A percentile compares a stretch with the other conserved stretches of the same genome.
These are phyloP conservation scores for Anthonomus grandis DNA, from an alignment of 1,140 invertebrate genomes.

Conservation along the genomic window DNA sequence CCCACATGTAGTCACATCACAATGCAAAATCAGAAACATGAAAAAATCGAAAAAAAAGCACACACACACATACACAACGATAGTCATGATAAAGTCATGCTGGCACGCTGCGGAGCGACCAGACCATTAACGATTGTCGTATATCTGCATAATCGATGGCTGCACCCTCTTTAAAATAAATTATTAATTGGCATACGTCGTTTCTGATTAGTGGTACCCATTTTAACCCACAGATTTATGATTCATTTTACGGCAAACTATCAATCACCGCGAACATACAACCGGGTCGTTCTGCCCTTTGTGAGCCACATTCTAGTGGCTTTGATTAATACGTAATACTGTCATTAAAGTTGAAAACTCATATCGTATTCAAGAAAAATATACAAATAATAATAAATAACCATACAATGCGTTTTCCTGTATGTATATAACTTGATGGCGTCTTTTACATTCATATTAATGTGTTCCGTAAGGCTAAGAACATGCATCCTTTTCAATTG, in stretches of 20 bases:
- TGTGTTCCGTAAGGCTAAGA: constrained; percentile 20
- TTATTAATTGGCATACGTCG: constrained; percentile 32
- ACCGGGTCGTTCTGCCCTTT: constrained; percentile 23
- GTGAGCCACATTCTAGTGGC: constrained; percentile 26
- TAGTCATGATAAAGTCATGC: background rate
- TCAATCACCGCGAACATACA: constrained; percentile 23
- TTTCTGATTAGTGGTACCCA: constrained; percentile 24
- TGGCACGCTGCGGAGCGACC: background rate
- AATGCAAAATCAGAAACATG: background rate
- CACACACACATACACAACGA: too few relatives aligned
- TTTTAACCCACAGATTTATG: constrained; percentile 25
- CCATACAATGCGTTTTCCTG: constrained; percentile 31
- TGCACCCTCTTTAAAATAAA: constrained; percentile 29
- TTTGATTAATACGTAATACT: constrained; percentile 31
- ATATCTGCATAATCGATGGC: constrained; percentile 19
- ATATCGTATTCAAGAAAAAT: constrained; percentile 31
- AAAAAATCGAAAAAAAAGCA: too few relatives aligned
- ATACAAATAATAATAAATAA: constrained; percentile 31
- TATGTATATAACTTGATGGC: constrained; percentile 16
- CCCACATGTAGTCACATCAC: background rate
- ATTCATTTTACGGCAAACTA: constrained; percentile 27
- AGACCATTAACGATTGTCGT: constrained; percentile 22
- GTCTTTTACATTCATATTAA: constrained; percentile 29
- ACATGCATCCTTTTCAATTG: constrained; percentile 20
- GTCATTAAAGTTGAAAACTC: constrained; percentile 25